Percentiles rank a stretch among this genome's conserved stretches.
Conservation (phyloP, 2,113 vertebrate genomes). For the Fukomys damarensis region DNA sequence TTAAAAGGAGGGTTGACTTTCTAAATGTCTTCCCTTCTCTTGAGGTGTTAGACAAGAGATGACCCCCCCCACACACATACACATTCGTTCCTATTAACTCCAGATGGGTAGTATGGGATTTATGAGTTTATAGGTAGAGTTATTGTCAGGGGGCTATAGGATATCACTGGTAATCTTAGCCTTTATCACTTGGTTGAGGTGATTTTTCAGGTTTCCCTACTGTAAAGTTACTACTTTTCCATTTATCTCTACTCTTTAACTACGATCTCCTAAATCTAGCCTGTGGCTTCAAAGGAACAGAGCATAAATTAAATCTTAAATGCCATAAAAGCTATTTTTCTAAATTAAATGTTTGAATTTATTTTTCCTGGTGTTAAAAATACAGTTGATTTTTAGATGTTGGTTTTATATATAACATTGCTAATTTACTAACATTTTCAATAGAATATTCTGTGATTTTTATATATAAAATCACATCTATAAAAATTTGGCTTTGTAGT, state of each 20-base stretch:
- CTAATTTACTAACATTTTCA: not conserved
- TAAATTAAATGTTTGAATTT: not conserved
- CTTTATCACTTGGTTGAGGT: not conserved
- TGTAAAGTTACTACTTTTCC: not conserved
- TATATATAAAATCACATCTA: not conserved
- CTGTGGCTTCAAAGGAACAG: not conserved
- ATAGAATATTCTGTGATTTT: not conserved
- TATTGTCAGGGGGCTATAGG: not conserved
- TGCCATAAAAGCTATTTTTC: not conserved
- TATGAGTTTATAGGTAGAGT: not conserved
- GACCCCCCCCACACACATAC: too few relatives aligned
- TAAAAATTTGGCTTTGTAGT: not conserved
- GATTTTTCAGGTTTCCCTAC: not conserved
- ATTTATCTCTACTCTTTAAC: not conserved
- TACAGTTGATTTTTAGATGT: not conserved
- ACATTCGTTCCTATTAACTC: not conserved
- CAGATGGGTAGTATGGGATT: not conserved
- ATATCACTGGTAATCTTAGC: not conserved
- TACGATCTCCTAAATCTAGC: not conserved
- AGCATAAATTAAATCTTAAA: not conserved
- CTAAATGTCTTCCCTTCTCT: not conserved
- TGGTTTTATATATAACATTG: not conserved
- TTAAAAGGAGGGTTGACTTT: not conserved
- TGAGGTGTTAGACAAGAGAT: not conserved
- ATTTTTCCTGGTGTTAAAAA: conserved; percentile 32